Base-by-base conservation (phyloP, 1,140 invertebrate species). In the Neodiprion virginianus region DNA sequence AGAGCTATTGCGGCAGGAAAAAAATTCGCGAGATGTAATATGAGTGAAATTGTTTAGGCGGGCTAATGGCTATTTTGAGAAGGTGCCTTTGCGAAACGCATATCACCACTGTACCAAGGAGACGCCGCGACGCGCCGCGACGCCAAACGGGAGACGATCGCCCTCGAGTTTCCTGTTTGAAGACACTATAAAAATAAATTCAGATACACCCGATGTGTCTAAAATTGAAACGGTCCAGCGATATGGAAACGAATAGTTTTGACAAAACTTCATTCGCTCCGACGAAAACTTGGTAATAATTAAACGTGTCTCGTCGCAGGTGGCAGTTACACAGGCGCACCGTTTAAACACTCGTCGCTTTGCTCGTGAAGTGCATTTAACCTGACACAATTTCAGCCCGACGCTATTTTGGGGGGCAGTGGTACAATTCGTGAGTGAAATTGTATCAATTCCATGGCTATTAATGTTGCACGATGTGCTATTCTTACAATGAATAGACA, bases 61-160 rank as follows among this genome's bases (percentile, higher is more conserved):
- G 87, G 88, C 87, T 88, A 88, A 88, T 88, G 87, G 88, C 87
- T 88, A 88, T 89, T 88, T 88, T 83, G 84, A 88, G 87, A 88
- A 88, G 86, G 87, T 88, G 87, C 86, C 85, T 88, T 89, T 88
- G 85, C 87, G 86, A 88, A 89, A 88, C 83, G 81, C 77, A 21
- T 12, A 76, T 82, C 78, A 81, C 83, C 79, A 83, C 78, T 21
- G 11, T 77, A 81, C 83, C 79, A 83, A 81, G 82, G 81, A 82
- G 81, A 82, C 82, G 80, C 71, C 82, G 75, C 79, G 83, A 40
- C 78, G 78, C 78, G 76, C 78, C 77, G 78, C 78, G 76, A 77
- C 75, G 74, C 69, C 73, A 67, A 67, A 50, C 65, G 66, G 74
- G 65, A 23, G 72, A 74, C 79, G 72, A 14, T 61, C 53, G 53